These are phyloP conservation scores for Perca schrenkii DNA, from an alignment of 2,113 vertebrate genomes.

Conservation along the genomic window DNA sequence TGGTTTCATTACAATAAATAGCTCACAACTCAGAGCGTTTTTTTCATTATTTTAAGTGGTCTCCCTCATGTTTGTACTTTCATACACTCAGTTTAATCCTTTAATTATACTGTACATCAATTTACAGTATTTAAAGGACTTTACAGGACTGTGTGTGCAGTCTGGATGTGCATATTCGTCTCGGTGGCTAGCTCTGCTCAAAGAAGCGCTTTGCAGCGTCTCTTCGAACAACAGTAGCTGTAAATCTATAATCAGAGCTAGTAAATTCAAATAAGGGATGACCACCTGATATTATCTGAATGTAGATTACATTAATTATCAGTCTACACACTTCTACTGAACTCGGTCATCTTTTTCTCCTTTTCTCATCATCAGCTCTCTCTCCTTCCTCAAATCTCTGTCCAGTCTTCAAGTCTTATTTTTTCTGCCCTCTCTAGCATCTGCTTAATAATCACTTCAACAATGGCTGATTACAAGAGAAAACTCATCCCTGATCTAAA, in stretches of 20 bases:
- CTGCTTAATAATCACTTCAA: constrained; percentile 54
- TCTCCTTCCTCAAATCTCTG: constrained; percentile 42
- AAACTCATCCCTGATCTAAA: constrained; percentile 47
- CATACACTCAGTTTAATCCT: not conserved
- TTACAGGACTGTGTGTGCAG: not conserved
- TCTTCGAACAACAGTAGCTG: constrained; percentile 13
- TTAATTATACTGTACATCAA: not conserved
- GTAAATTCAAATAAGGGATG: constrained; percentile 56
- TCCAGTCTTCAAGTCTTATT: constrained; percentile 22
- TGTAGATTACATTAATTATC: constrained; percentile 71
- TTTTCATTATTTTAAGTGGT: constrained; percentile 66
- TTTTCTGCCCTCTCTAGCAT: constrained; percentile 15
- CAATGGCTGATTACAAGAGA: constrained; percentile 49
- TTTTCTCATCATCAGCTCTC: constrained; percentile 20
- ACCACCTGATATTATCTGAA: constrained; percentile 68
- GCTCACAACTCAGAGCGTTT: not conserved
- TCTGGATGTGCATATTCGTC: not conserved
- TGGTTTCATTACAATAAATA: constrained; percentile 36
- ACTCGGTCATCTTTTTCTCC: constrained; percentile 24
- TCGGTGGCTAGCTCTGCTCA: not conserved
- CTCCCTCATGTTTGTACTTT: constrained; percentile 16
- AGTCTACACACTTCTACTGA: constrained; percentile 52
- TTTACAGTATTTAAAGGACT: not conserved
- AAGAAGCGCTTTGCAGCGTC: constrained; percentile 10
- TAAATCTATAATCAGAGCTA: constrained; percentile 36